Percentiles rank a stretch among this genome's conserved stretches.
Conservation (phyloP, 2,797 vertebrate genomes). For the Cercopithecus mitis region DNA sequence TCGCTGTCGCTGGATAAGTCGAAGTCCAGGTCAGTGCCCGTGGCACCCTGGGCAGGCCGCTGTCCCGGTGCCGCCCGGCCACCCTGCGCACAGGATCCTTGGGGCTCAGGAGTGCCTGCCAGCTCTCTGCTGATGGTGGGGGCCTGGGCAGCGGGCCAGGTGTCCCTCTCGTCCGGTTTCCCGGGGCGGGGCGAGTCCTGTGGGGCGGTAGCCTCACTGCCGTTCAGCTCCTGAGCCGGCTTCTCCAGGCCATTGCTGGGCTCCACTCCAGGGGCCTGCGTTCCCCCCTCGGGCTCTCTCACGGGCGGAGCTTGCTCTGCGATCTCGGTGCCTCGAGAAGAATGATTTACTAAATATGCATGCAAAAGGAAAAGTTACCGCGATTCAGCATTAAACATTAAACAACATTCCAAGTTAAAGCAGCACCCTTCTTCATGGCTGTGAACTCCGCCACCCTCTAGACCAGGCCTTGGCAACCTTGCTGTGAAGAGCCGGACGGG, state of each 20-base stretch:
- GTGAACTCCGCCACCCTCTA: rapidly evolving
- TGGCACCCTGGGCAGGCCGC: slow-evolving; percentile 63
- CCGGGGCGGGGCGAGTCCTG: slow-evolving; percentile 80
- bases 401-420: neutral
- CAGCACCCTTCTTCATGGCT: too few species aligned
- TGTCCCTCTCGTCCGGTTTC: slow-evolving; percentile 79
- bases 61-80: slow-evolving; percentile 71
- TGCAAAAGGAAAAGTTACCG: neutral
- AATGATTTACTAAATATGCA: slow-evolving; percentile 82
- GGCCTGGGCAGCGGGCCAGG: slow-evolving; percentile 46
- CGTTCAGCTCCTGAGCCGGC: slow-evolving; percentile 83
- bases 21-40: slow-evolving; percentile 90
- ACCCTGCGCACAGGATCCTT: slow-evolving; percentile 69
- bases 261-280: slow-evolving; percentile 76
- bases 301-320: slow-evolving; percentile 77
- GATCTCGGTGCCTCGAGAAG: slow-evolving; percentile 82
- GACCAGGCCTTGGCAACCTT: too few species aligned
- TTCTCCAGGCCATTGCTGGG: slow-evolving; percentile 92
- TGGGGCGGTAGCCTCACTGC: slow-evolving; percentile 75
- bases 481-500: neutral
- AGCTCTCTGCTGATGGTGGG: slow-evolving; percentile 69
- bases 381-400: neutral
- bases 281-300: slow-evolving; percentile 79
- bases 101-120: neutral
- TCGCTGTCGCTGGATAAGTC: slow-evolving; percentile 96